These are phyloP conservation scores for Anoncus sp. DNA, from an alignment of 2,888 invertebrate species.

Conservation along the genomic window DNA sequence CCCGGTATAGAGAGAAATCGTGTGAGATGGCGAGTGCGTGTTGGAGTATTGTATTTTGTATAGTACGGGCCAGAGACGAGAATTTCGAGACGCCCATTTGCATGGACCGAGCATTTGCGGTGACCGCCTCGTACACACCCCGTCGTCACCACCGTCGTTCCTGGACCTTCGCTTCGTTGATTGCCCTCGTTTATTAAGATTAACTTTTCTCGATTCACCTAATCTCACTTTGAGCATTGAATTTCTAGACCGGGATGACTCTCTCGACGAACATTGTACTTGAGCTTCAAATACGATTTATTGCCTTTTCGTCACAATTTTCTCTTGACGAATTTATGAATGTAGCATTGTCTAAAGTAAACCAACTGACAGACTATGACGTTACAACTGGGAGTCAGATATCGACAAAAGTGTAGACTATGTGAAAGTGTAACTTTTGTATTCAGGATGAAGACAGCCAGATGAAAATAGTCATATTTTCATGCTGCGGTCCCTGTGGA, in stretches of 20 bases:
- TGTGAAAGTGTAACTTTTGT: background rate
- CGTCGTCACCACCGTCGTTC: conserved; percentile 62
- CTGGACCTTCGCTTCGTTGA: conserved; percentile 73
- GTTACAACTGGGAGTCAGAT: background rate
- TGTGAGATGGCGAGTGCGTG: conserved; percentile 50
- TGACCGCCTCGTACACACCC: conserved; percentile 58
- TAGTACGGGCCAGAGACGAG: conserved; percentile 35
- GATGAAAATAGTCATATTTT: conserved; percentile 20
- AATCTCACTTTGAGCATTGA: conserved; percentile 59
- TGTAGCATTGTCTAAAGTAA: background rate
- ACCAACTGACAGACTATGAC: background rate
- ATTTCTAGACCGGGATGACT: conserved; percentile 47
- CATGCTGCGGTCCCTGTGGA: conserved; percentile 11
- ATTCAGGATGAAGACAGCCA: background rate
- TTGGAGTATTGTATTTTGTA: conserved; percentile 43
- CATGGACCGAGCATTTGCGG: conserved; percentile 81
- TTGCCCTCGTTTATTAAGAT: conserved; percentile 83
- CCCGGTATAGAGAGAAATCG: conserved; percentile 52
- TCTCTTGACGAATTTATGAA: background rate
- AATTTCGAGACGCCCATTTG: conserved; percentile 76
- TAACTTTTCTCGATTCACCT: conserved; percentile 80
- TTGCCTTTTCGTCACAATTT: background rate
- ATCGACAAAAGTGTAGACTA: background rate
- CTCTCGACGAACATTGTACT: conserved; percentile 7
- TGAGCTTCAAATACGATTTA: background rate